Base-by-base conservation (phyloP, 2,113 vertebrate species). In the Pimephales promelas region DNA sequence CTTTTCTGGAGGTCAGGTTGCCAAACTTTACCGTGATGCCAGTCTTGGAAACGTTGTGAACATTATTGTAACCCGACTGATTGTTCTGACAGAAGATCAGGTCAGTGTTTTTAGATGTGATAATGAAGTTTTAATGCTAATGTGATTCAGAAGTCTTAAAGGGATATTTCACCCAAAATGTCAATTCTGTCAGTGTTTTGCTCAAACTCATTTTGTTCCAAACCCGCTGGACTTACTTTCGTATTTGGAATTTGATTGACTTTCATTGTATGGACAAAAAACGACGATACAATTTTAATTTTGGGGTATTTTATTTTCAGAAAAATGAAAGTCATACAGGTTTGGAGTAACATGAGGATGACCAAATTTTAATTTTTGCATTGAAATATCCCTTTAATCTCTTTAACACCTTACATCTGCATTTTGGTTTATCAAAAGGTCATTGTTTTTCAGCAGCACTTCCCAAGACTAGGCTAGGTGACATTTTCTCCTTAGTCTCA, bases 1-100 rank as follows among this genome's bases (percentile, higher is more conserved):
- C 95, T 99, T 98, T 99, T 98, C 95, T 99, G 97, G 98, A 99
- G 97, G 98, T 99, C 98, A 99, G 98, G 98, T 99, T 99, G 98
- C 98, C 97, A 99, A 99, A 99, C 98, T 99, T 97, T 99, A 99
- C 91, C 97, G 95, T 94, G 98, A 99, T 95, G 96, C 97, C 97
- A 99, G 98, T 93, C 97, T 99, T 94, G 97, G 98, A 98, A 99
- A 99, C 95, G 96, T 99, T 97, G 97, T 99, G 96, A 99, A 99
- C 96, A 98, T 99, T 92, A 97, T 99, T 93, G 97, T 99, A 93
- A 98, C 97, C 81, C 95, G 98, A 66, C 92, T 99, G 92, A 98
- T 99, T 90, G 96, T 99, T 91, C 96, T 99, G 86, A 99, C 98
- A 4, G 98, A 99, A 93, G 98, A 99, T 91, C 98, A 99, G 97